Evolutionary conservation across 1,140 invertebrate genomes (phyloP).

Genomic region (Drosophila novamexicana): DNA sequence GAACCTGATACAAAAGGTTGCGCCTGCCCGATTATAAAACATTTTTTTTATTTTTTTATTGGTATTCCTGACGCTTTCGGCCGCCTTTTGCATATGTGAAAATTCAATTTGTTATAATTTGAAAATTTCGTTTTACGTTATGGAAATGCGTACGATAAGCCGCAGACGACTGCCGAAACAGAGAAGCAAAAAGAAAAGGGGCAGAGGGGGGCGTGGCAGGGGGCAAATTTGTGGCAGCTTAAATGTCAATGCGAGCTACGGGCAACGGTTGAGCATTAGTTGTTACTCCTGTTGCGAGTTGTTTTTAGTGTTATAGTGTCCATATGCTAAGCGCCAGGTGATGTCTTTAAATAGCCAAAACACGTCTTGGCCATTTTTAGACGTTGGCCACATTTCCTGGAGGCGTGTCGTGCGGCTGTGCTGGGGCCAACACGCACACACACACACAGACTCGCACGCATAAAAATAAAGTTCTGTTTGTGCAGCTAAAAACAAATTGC

Average conservation of each 20-base stretch:
- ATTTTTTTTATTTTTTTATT: neutral
- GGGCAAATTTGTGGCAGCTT: conserved; percentile 73
- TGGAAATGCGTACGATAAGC: conserved; percentile 73
- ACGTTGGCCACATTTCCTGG: conserved; percentile 8
- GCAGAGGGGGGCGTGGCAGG: conserved; percentile 5
- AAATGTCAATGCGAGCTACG: conserved; percentile 70
- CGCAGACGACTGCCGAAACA: conserved; percentile 29
- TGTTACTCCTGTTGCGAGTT: conserved; percentile 28
- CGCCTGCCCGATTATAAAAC: too few species aligned
- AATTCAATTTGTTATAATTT: conserved; percentile 82
- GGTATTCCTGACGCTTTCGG: neutral
- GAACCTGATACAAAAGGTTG: too few species aligned
- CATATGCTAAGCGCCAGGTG: conserved; percentile 47
- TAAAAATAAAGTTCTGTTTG: conserved; percentile 75
- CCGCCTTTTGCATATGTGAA: conserved; percentile 53
- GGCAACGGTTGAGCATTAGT: conserved; percentile 32
- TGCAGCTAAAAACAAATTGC: conserved; percentile 79
- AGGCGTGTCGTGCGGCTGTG: conserved; percentile 26
- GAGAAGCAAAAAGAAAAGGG: neutral
- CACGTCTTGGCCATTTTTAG: conserved; percentile 71
- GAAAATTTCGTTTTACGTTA: conserved; percentile 79
- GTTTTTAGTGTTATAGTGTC: conserved; percentile 31
- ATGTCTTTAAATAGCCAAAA: conserved; percentile 66
- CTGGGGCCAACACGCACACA: conserved; percentile 5
- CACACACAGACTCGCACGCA: conserved; percentile 30